Percentiles rank a stretch among this genome's conserved stretches.
phyloP scores from a whole-genome alignment of 2,113 vertebrate species.

The Leucoraja erinaceus region DNA sequence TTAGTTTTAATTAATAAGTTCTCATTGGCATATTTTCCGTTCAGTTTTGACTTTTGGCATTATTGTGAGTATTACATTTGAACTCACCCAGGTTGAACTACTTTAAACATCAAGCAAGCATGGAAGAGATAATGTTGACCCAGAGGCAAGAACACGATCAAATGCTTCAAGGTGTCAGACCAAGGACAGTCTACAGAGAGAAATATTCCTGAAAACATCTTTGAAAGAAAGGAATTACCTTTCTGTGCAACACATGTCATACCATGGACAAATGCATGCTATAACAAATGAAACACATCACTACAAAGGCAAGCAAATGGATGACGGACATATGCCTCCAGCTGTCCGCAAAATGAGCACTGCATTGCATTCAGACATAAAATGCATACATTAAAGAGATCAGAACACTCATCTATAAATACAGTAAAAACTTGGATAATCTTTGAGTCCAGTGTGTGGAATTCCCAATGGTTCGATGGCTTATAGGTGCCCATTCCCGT shows the following conservation, averaged over 20 bases:
- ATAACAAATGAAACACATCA: background rate
- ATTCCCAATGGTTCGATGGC: too few relatives aligned
- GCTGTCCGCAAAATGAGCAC: background rate
- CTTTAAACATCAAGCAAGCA: background rate
- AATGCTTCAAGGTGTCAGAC: background rate
- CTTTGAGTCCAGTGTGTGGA: too few relatives aligned
- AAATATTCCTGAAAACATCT: background rate
- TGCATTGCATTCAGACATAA: too few relatives aligned
- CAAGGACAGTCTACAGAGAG: background rate
- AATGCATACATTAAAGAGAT: too few relatives aligned
- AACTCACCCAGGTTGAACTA: background rate
- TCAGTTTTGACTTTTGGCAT: background rate
- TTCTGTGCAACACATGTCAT: background rate
- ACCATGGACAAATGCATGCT: background rate
- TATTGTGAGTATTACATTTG: constrained; percentile 7
- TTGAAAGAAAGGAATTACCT: background rate
- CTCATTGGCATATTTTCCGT: background rate
- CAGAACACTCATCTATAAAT: too few relatives aligned
- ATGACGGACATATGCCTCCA: background rate
- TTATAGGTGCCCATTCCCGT: too few relatives aligned
- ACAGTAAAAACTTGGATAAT: too few relatives aligned
- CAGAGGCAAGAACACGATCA: background rate
- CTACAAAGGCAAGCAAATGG: background rate
- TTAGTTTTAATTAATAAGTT: background rate
- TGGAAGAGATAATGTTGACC: background rate